phyloP scores from a whole-genome alignment of 2,888 invertebrate species.

The Andrena minutula region DNA sequence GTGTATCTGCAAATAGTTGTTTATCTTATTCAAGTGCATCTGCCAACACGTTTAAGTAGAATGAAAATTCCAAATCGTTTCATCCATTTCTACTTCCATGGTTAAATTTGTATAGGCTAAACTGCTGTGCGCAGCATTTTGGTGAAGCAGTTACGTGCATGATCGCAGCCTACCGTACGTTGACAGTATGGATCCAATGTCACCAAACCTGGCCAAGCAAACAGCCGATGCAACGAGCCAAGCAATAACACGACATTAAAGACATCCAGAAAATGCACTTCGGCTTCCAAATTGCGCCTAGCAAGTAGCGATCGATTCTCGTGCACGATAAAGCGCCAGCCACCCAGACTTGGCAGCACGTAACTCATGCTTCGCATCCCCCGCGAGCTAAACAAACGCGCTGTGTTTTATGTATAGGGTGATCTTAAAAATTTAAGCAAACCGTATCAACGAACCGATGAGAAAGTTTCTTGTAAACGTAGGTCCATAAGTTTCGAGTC shows the following conservation, averaged over 20 bases:
- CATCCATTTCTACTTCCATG: no score
- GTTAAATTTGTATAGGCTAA: no score
- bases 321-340: not conserved
- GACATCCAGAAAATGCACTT: slow-evolving; percentile 5
- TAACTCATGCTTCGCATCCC: not conserved
- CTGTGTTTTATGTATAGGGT: not conserved
- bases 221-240: not conserved
- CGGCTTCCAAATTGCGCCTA: slow-evolving; percentile 11
- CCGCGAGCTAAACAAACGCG: slow-evolving; percentile 11
- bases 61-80: no score
- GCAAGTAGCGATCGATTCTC: slow-evolving; percentile 23
- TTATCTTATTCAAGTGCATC: not conserved
- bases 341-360: slow-evolving; percentile 9
- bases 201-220: not conserved
- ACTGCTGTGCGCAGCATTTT: no score
- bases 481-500: no score
- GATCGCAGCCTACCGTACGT: not conserved
- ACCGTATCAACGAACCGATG: not conserved
- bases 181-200: not conserved
- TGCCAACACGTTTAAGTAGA: no score
- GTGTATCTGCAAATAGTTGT: not conserved
- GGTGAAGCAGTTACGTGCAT: not conserved
- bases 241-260: not conserved
- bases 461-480: not conserved
- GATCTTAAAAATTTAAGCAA: not conserved